phyloP scores from a whole-genome alignment of 2,888 invertebrate species.

The Endomychus coccineus region DNA sequence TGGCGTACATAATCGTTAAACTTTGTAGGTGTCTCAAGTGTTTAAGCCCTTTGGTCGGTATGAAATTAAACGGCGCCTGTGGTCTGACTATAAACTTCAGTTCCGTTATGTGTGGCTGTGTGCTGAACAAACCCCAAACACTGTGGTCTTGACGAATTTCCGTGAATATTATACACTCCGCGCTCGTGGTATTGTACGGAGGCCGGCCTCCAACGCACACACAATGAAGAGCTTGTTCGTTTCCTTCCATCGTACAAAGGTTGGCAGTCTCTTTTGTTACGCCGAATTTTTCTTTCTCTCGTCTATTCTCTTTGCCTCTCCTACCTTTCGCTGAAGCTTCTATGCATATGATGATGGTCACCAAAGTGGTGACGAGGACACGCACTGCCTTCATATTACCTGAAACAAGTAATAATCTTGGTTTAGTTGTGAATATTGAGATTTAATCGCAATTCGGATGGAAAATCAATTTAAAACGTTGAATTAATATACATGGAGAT shows the following conservation, averaged over 20 bases:
- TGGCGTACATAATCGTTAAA: conserved; percentile 65
- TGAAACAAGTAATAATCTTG: too few relatives aligned
- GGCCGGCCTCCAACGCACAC: conserved; percentile 55
- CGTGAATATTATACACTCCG: conserved; percentile 72
- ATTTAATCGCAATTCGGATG: too few relatives aligned
- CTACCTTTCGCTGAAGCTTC: background rate
- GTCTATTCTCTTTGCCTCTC: background rate
- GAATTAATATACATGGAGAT: background rate
- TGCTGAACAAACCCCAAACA: conserved; percentile 65
- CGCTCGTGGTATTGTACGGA: conserved; percentile 55
- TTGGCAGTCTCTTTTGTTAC: conserved; percentile 7
- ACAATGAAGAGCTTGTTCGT: conserved; percentile 54
- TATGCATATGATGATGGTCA: background rate
- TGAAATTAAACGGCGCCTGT: conserved; percentile 60
- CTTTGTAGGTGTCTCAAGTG: conserved; percentile 59
- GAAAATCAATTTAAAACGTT: background rate
- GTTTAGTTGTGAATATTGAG: too few relatives aligned
- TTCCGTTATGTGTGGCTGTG: conserved; percentile 62
- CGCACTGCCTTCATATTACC: background rate
- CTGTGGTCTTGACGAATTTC: conserved; percentile 58
- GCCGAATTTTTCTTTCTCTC: conserved; percentile 9
- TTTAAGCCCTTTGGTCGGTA: conserved; percentile 63
- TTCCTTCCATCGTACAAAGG: conserved; percentile 51
- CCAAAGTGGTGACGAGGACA: background rate
- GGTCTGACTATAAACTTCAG: conserved; percentile 66